Evolutionary conservation across 2,888 invertebrate species (phyloP).

Genomic region (Lypha dubia): DNA sequence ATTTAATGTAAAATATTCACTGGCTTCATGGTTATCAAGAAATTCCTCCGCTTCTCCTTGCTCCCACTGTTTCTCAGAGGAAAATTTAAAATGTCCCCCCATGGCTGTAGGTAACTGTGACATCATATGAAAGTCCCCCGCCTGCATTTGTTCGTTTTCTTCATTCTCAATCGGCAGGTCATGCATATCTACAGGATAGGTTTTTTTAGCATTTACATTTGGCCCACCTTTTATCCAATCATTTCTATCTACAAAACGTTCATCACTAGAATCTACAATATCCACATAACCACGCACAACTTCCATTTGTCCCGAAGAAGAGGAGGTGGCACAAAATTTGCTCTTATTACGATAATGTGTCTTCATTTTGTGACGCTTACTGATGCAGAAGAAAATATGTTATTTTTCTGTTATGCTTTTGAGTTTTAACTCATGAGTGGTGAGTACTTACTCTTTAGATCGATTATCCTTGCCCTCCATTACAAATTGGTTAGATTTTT

Average conservation of each 20-base stretch:
- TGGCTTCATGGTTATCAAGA: constrained; percentile 78
- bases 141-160: constrained; percentile 79
- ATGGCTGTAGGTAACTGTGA: constrained; percentile 80
- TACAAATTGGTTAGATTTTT: constrained; percentile 22
- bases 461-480: constrained; percentile 81
- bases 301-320: constrained; percentile 77
- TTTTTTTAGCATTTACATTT: constrained; percentile 55
- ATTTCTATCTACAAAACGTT: constrained; percentile 76
- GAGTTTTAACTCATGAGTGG: constrained; percentile 9
- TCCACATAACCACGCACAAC: constrained; percentile 79
- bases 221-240: constrained; percentile 72
- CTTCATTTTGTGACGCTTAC: constrained; percentile 81
- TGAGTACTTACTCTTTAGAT: constrained; percentile 79
- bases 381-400: constrained; percentile 50
- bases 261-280: constrained; percentile 82
- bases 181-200: constrained; percentile 71
- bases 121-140: constrained; percentile 82
- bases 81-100: constrained; percentile 83
- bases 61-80: constrained; percentile 84
- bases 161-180: constrained; percentile 74
- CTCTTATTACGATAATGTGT: constrained; percentile 75
- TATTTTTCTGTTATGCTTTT: neutral
- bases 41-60: constrained; percentile 77
- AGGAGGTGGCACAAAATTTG: constrained; percentile 76
- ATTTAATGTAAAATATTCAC: constrained; percentile 83